Evolutionary conservation across 2,113 vertebrate genomes (phyloP), one percentile per base, ranked within the genome.

Genomic region (Pseudopodoces humilis): DNA sequence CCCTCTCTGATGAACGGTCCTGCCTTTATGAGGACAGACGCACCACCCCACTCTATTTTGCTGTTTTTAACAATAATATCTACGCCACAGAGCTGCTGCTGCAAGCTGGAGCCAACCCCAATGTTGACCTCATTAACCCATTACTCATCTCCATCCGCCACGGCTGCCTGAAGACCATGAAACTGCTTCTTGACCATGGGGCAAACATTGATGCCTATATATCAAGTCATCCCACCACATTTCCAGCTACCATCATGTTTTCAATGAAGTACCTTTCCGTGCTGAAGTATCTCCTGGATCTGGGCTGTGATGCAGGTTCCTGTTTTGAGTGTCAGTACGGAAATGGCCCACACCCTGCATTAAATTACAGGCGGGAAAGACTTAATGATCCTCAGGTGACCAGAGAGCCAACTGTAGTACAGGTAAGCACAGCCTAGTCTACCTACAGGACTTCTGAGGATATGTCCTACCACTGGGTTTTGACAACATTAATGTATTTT

Each of bases 1-100:
- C 94, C 69, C 98, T 99, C 62, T 99, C 98, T 2, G 96, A 96
- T 0, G 99, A 99, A 33, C 97, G 98, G 6, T 97, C 98, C 13
- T 98, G 98, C 62, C 97, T 99, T 68, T 99, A 99, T 0, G 99
- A 99, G 94, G 99, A 99, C 97, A 98, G 98, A 7, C 99, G 99
- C 53, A 99, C 96, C 88, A 99, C 98, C 0, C 96, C 97, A 0
- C 98, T 99, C 70, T 99, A 99, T 94, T 99, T 99, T 55, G 96
- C 99, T 0, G 98, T 99, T 86, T 94, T 97, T 88, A 99, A 99
- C 95, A 98, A 98, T 95, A 99, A 99, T 31, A 83, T 98, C 3
- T 95, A 98, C 0, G 98, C 98, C 10, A 98, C 98, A 0, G 94
- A 97, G 63, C 97, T 98, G 97, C 97, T 99, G 81, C 97, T 99